Base-by-base conservation (phyloP, 2,888 invertebrate species). In the Drosophila macrospina region DNA sequence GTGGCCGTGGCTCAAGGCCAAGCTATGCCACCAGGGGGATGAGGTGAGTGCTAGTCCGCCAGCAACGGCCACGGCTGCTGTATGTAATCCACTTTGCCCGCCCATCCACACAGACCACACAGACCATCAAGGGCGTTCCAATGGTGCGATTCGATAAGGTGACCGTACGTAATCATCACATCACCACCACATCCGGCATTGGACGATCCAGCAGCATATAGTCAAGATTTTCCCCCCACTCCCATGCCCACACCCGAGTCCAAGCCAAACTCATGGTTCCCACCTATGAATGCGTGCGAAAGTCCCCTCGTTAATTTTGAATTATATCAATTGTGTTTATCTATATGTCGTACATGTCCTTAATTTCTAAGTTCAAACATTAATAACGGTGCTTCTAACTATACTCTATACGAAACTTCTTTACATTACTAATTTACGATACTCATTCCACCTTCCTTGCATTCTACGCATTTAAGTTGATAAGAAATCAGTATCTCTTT, bases 1-100 rank as follows among this genome's bases (percentile, higher is more conserved):
- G 69, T 94, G 94, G 93, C 93, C 94, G 1, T 93, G 93, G 92
- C 80, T 91, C 3, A 88, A 88, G 69, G 69, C 86, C 16, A 88
- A 90, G 68, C 54, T 90, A 3, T 91, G 91, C 57, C 90, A 89
- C 28, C 90, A 90, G 61, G 86, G 81, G 28, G 91, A 91, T 78
- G 91, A 91, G 87, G 92, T 92, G 75, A 84, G 77, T 82, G 80
- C 69, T 60, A 78, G 62, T 61, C 75, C 75, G 16, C 69, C 80
- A 57, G 66, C 72, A 44, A 75, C 72, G 36, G 80, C 80, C 26
- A 50, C 54, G 37, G 70, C 62, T 41, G 73, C 65, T 44, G 37
- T 55, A 41, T 62, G 60, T 66, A 68, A 51, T 47, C 64, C 59
- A 48, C 32, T 55, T 70, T 66, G 75, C 80, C 51, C 64, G 70